Conservation (phyloP, 1,140 invertebrate genomes). For the Caerostris darwini region DNA sequence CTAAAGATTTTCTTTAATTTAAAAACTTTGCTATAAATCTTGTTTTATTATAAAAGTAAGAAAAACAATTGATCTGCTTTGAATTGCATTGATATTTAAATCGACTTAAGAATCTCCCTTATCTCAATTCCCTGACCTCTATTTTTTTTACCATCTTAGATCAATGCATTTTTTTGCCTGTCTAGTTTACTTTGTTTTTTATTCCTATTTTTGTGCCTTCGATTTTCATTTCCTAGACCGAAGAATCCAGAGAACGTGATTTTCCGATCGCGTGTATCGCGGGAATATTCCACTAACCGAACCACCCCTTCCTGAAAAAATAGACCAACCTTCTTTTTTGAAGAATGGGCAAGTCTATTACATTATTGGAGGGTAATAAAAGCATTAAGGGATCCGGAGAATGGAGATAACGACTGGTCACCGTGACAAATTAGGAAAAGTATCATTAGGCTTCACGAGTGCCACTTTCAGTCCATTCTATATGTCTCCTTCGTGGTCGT, state of each 20-base stretch:
- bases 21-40: too few relatives aligned
- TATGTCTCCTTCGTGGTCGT: background rate
- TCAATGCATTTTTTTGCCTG: background rate
- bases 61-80: too few relatives aligned
- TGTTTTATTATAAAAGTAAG: too few relatives aligned
- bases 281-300: background rate
- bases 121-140: too few relatives aligned
- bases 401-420: background rate
- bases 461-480: constrained; percentile 15
- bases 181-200: background rate
- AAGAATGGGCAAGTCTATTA: constrained; percentile 24
- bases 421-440: constrained; percentile 52
- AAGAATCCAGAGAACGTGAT: constrained; percentile 37
- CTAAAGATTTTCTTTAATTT: too few relatives aligned
- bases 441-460: constrained; percentile 27
- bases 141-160: background rate
- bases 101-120: too few relatives aligned
- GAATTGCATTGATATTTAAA: too few relatives aligned
- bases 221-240: background rate
- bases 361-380: background rate
- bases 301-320: background rate
- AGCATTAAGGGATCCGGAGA: background rate
- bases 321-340: background rate
- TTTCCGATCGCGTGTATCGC: constrained; percentile 55
- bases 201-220: background rate